Conservation (phyloP, 2,888 invertebrate species). For the Drosophila sordidula region DNA sequence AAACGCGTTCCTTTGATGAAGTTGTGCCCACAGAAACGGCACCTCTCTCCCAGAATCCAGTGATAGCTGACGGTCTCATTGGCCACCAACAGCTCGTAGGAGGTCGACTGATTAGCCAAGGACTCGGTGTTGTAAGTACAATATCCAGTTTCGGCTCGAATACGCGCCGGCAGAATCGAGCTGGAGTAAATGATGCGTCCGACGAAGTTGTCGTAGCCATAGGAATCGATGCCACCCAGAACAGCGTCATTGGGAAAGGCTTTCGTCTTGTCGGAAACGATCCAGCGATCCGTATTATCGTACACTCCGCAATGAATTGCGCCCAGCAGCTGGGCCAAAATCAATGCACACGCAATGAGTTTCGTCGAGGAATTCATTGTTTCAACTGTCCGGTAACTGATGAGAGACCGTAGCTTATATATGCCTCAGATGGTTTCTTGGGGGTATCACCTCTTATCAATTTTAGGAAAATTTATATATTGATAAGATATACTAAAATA, state of each 20-base stretch:
- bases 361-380: conserved; percentile 41
- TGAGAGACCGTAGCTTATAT: conserved; percentile 21
- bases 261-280: conserved; percentile 2
- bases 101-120: background rate
- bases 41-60: conserved; percentile 45
- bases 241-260: conserved; percentile 45
- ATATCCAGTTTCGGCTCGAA: conserved; percentile 45
- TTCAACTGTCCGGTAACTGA: conserved; percentile 8
- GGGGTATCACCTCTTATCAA: background rate
- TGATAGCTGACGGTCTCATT: conserved; percentile 33
- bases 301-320: conserved; percentile 42
- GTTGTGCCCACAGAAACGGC: conserved; percentile 53
- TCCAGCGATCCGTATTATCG: conserved; percentile 47
- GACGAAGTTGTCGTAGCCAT: conserved; percentile 58
- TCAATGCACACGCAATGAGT: conserved; percentile 9
- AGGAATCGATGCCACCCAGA: conserved; percentile 49
- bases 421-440: background rate
- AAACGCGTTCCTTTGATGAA: conserved; percentile 41
- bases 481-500: conserved; percentile 25
- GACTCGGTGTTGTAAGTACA: conserved; percentile 35
- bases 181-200: conserved; percentile 32
- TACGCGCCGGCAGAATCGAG: conserved; percentile 48
- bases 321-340: conserved; percentile 42
- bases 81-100: conserved; percentile 41
- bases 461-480: background rate